phyloP scores from a whole-genome alignment of 1,140 invertebrate genomes.

The Phenacoccus solenopsis region DNA sequence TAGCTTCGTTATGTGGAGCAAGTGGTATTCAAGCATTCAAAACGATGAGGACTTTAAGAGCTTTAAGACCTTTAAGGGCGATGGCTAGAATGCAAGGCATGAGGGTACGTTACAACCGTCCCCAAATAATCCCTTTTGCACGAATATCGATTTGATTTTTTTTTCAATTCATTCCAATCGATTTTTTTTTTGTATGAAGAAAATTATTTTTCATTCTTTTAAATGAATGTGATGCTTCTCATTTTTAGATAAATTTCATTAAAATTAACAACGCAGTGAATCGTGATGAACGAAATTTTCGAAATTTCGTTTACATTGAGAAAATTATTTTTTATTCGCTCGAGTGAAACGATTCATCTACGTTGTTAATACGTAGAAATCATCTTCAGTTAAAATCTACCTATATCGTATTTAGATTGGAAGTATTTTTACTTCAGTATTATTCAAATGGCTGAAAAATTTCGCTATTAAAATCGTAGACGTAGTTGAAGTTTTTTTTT shows the following conservation, averaged over 20 bases:
- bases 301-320: not conserved
- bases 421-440: too few species aligned
- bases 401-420: not conserved
- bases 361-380: not conserved
- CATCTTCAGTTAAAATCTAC: too few species aligned
- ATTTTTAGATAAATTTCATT: too few species aligned
- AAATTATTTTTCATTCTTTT: not conserved
- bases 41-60: conserved; percentile 91
- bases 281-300: too few species aligned
- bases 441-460: not conserved
- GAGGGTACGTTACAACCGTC: conserved; percentile 70
- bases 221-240: not conserved
- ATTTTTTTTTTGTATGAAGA: not conserved
- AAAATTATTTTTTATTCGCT: not conserved
- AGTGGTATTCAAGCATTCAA: conserved; percentile 95
- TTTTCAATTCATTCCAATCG: not conserved
- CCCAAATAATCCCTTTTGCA: not conserved
- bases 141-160: not conserved
- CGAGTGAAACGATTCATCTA: not conserved
- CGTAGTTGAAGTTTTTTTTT: too few species aligned
- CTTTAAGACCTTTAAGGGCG: conserved; percentile 83
- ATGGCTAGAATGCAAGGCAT: conserved; percentile 96
- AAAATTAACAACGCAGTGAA: too few species aligned
- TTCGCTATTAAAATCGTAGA: too few species aligned
- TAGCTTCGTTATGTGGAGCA: conserved; percentile 82